Evolutionary conservation across 2,113 vertebrate genomes (phyloP).

Genomic region (Tonatia bakeri): DNA sequence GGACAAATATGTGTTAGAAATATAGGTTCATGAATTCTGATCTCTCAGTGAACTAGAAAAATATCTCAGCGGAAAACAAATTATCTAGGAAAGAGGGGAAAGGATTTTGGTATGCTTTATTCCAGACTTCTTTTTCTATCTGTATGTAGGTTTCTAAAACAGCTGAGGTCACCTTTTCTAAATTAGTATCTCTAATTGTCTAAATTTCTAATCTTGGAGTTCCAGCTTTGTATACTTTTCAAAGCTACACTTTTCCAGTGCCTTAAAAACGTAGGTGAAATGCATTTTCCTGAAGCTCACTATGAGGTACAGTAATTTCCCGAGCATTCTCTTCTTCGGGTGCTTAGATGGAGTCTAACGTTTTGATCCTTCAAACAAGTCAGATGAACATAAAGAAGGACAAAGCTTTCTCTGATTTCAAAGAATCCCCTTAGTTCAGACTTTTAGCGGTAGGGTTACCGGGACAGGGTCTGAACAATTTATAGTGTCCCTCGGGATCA

Average conservation of each 20-base stretch:
- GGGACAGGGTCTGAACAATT: background rate
- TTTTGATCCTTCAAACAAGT: background rate
- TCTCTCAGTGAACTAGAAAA: background rate
- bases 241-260: background rate
- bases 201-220: background rate
- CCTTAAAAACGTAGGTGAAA: background rate
- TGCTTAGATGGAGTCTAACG: background rate
- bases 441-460: background rate
- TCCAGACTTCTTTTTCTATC: background rate
- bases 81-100: background rate
- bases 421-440: background rate
- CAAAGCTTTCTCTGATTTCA: background rate
- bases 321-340: background rate
- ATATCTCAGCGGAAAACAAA: background rate
- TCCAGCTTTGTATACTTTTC: background rate
- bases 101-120: background rate
- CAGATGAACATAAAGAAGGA: background rate
- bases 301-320: background rate
- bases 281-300: background rate
- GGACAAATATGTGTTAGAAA: background rate
- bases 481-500: fast-evolving
- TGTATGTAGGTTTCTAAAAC: background rate
- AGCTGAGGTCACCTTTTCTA: background rate
- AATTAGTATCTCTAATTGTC: background rate
- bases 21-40: too few species aligned